Evolutionary conservation across 1,140 invertebrate species (phyloP).

Genomic region (Bombus confusus): DNA sequence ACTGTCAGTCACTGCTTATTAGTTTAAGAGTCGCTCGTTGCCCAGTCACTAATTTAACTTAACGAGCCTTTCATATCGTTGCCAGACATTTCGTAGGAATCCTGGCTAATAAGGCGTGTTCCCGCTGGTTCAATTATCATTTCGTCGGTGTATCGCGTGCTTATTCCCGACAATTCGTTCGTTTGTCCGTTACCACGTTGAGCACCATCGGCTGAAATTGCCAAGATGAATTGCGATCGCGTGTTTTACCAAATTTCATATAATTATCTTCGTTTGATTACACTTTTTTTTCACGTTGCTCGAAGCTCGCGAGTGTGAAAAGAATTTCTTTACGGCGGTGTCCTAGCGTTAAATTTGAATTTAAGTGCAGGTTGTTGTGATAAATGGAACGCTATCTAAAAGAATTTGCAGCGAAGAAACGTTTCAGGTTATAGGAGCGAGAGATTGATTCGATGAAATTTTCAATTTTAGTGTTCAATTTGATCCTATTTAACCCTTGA

Average conservation of each 20-base stretch:
- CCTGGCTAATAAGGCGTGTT: slow-evolving; percentile 71
- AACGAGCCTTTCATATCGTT: slow-evolving; percentile 66
- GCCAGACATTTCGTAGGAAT: slow-evolving; percentile 68
- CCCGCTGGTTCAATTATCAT: slow-evolving; percentile 43
- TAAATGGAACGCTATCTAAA: no score
- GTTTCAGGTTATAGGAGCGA: no score
- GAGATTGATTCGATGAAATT: no score
- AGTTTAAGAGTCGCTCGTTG: slow-evolving; percentile 68
- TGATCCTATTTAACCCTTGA: no score
- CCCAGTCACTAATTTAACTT: slow-evolving; percentile 73
- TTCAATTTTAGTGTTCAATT: no score
- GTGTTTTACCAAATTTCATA: slow-evolving; percentile 6
- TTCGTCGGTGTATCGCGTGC: slow-evolving; percentile 43
- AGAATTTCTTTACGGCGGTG: background rate
- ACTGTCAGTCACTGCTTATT: slow-evolving; percentile 72
- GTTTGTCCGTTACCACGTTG: slow-evolving; percentile 12
- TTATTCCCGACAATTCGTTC: slow-evolving; percentile 48
- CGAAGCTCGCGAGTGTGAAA: background rate
- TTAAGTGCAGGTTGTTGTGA: no score
- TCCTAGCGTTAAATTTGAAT: no score
- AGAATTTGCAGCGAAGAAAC: no score
- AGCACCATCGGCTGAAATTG: background rate
- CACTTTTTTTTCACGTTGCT: background rate
- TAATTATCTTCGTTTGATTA: background rate
- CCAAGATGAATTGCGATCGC: slow-evolving; percentile 8